Evolutionary conservation across 2,888 invertebrate species (phyloP), one percentile per base, ranked within the genome.

Genomic region (Theretra japonica): DNA sequence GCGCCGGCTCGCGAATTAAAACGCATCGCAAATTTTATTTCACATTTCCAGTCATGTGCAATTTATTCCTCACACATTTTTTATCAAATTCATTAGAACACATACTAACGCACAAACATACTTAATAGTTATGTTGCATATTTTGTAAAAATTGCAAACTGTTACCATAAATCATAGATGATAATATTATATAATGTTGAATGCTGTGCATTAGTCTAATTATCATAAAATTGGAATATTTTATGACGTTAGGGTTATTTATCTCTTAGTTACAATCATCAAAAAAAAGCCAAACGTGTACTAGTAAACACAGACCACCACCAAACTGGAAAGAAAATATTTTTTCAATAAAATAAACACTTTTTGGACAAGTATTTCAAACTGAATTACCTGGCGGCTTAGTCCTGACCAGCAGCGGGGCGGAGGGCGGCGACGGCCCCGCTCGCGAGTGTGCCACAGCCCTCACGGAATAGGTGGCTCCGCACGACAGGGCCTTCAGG

Each of bases 361-460:
- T 5, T 28, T 23, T 60, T 3, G 25, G 25, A 15, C 17, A 30
- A 53, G 2, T 41, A 73, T 48, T 59, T 59, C 25, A 21, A 50
- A n/a, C 23, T 56, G 8, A 68, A 74, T 79, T 79, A 94, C 94
- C 94, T 80, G 94, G 94, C 57, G 93, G 91, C 81, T 93, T 94
- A 25, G 94, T 94, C 74, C 89, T 88, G 56, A 94, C 91, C 70
- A 93, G 72, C 68, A 94, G 74, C 0, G 94, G 91, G 2, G 81
- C 81, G 0, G 94, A 94, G 0, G 88, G 83, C 0, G 90, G 88
- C 0, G 94, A 94, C 0, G 93, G 87, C 0, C 94, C 94, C 1
- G 90, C 94, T 48, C 89, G 82, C 0, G 93, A 93, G 77, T 94
- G 94, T 0, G 94, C 94, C 8, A 93, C 86, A 5, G 89, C 93